These are phyloP conservation scores for Eristalis tenax DNA, from an alignment of 2,888 invertebrate genomes.

Conservation along the genomic window DNA sequence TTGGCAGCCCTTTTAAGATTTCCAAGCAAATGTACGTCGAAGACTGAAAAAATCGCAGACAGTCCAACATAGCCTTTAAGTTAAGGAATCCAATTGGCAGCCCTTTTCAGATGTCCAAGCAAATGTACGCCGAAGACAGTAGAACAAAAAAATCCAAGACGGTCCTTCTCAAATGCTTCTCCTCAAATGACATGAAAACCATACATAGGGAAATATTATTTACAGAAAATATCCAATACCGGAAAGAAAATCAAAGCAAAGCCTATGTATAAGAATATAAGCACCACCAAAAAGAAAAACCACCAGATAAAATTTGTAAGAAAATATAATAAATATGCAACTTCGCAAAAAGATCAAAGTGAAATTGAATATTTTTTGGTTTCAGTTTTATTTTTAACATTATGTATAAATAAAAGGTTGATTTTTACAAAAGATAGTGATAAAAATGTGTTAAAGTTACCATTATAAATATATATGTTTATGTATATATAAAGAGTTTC, in stretches of 20 bases:
- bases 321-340: not conserved
- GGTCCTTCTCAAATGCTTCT: no score
- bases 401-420: conserved; percentile 53
- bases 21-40: no score
- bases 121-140: no score
- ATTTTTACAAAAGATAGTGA: conserved; percentile 60
- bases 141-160: no score
- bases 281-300: not conserved
- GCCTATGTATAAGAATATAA: no score
- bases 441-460: conserved; percentile 57
- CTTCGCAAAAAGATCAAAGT: not conserved
- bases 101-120: no score
- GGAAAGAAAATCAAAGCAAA: not conserved
- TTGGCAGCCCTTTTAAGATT: no score
- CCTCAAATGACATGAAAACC: no score
- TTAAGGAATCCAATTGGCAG: no score
- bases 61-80: no score
- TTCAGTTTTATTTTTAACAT: conserved; percentile 51
- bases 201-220: no score
- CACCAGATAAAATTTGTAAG: not conserved
- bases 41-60: no score
- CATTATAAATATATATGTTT: conserved; percentile 59
- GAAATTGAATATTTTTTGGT: not conserved
- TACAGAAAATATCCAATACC: not conserved
- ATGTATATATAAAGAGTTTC: conserved; percentile 38